phyloP scores from a whole-genome alignment of 2,888 invertebrate genomes.

The Seira sanloemensis region DNA sequence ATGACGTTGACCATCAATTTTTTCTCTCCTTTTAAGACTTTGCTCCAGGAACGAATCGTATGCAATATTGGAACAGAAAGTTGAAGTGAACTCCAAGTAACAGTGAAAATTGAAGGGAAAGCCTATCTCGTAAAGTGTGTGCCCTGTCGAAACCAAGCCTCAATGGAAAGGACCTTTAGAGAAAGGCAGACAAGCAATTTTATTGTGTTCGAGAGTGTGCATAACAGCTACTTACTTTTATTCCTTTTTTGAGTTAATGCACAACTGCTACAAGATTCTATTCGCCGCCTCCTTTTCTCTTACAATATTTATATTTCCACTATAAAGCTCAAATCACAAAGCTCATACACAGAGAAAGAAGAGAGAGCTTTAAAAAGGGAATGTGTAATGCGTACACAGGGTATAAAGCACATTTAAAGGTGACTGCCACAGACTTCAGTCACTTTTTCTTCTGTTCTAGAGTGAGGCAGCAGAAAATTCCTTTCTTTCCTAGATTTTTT shows the following conservation, averaged over 20 bases:
- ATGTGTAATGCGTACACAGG: background rate
- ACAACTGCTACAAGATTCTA: constrained; percentile 4
- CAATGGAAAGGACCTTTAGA: constrained; percentile 33
- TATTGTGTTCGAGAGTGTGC: constrained; percentile 42
- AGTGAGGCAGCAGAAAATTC: background rate
- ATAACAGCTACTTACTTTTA: constrained; percentile 17
- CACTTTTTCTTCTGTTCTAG: background rate
- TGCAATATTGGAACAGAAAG: constrained; percentile 64
- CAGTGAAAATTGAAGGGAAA: constrained; percentile 43
- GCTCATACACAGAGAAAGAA: constrained; percentile 19
- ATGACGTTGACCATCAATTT: constrained; percentile 73
- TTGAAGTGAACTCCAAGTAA: constrained; percentile 26
- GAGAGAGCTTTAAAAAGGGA: background rate
- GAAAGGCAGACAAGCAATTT: constrained; percentile 45
- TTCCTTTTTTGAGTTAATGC: constrained; percentile 1
- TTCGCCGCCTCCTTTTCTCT: constrained; percentile 20
- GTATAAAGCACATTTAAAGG: constrained; percentile 27
- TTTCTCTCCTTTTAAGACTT: constrained; percentile 21
- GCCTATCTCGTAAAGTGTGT: constrained; percentile 33
- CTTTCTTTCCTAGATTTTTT: constrained; percentile 23
- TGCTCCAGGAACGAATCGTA: constrained; percentile 64
- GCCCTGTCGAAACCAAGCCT: constrained; percentile 11
- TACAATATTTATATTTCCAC: constrained; percentile 7
- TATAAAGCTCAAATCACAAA: constrained; percentile 34
- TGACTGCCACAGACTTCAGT: constrained; percentile 34